A percentile compares a stretch with the other conserved stretches of the same genome.
Evolutionary conservation across 1,140 invertebrate species (phyloP).

Genomic region (Pararge aegeria): DNA sequence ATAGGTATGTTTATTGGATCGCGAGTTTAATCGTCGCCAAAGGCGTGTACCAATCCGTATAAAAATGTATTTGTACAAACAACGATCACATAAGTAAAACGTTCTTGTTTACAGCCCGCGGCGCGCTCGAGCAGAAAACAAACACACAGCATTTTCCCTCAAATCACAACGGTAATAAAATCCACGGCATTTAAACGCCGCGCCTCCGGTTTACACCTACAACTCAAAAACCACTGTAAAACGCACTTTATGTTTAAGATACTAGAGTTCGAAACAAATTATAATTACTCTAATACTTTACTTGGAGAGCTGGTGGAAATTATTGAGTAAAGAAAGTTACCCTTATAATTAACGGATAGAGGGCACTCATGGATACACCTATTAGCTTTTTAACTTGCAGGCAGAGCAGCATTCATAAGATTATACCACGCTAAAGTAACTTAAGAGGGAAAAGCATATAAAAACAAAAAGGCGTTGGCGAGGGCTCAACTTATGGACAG

Average conservation of each 20-base stretch:
- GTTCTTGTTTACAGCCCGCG: neutral
- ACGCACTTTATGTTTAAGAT: neutral
- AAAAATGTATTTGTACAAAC: neutral
- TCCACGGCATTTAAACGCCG: constrained; percentile 1
- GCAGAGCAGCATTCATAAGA: too few species aligned
- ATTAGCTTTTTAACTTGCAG: too few species aligned
- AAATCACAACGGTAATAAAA: constrained; percentile 24
- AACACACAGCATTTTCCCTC: neutral
- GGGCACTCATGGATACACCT: too few species aligned
- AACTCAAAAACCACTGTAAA: constrained; percentile 7
- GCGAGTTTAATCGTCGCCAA: too few species aligned
- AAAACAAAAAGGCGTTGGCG: too few species aligned
- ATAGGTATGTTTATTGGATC: too few species aligned
- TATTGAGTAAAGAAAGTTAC: neutral
- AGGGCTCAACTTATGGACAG: too few species aligned
- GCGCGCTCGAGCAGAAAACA: neutral
- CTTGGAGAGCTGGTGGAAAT: neutral
- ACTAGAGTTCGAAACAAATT: neutral
- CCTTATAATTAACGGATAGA: neutral
- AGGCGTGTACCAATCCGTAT: too few species aligned
- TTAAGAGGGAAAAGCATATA: too few species aligned
- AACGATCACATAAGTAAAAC: neutral
- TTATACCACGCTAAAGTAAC: too few species aligned
- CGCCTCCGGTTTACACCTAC: constrained; percentile 11
- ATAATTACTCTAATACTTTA: neutral